These are phyloP conservation scores for Bergia puertoricense DNA, from an alignment of 92 coral and sea anemone species.

Conservation along the genomic window DNA sequence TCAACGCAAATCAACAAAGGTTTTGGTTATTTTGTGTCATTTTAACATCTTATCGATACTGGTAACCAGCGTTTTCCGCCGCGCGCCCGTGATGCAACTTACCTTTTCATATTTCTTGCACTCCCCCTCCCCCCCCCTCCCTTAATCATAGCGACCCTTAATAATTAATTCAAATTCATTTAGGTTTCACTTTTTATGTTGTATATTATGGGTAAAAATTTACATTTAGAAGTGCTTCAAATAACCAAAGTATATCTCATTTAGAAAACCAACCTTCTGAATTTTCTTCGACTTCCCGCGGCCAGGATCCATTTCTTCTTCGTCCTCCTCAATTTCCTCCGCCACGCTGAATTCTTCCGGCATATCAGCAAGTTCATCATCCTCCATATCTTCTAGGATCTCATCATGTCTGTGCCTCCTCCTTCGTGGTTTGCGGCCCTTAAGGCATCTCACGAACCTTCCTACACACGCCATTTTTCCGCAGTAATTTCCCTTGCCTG, in stretches of 20 bases:
- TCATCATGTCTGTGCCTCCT: not conserved
- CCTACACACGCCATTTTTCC: not conserved
- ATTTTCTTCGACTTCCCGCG: not conserved
- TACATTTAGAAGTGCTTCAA: not conserved
- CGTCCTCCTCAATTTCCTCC: conserved; percentile 12
- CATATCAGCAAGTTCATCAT: conserved; percentile 20
- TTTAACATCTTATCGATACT: too few relatives aligned
- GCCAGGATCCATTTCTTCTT: not conserved
- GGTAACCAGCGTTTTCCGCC: too few relatives aligned
- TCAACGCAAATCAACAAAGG: too few relatives aligned
- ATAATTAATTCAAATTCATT: not conserved
- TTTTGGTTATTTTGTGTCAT: too few relatives aligned
- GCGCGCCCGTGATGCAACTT: too few relatives aligned
- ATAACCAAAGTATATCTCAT: not conserved
- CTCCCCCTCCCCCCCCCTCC: too few relatives aligned
- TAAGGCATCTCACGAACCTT: not conserved
- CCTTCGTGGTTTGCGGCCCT: not conserved
- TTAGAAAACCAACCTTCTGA: not conserved
- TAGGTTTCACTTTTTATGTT: too few relatives aligned
- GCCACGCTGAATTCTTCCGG: conserved; percentile 13
- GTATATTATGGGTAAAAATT: not conserved
- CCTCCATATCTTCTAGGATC: conserved; percentile 11
- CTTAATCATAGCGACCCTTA: too few relatives aligned
- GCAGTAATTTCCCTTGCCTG: not conserved
- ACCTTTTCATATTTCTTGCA: too few relatives aligned